Base-by-base conservation (phyloP, 2,113 vertebrate genomes). In the Phycodurus eques region DNA sequence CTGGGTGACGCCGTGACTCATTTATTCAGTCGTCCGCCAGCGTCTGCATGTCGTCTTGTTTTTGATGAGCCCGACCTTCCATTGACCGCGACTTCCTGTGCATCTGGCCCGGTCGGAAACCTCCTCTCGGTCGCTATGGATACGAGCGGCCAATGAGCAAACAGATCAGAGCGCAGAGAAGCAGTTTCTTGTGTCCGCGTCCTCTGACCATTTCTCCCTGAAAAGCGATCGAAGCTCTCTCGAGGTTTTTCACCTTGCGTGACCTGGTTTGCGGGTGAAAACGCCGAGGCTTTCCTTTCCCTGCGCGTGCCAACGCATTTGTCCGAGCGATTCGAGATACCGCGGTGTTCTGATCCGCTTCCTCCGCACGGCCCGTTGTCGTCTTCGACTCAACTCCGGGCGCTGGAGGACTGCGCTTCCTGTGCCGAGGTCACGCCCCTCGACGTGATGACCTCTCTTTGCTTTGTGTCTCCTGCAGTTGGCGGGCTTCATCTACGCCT, bases 401-500 rank as follows among this genome's bases (percentile, higher is more conserved):
- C 3, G 11, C 46, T 47, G 12, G 46, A 47, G 61, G 31, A 8
- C 70, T 71, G 43, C 68, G 59, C 75, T 33, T 78, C 74, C 31
- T 44, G 2, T 57, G 53, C 53, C 51, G 51, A 53, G 51, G 51
- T 20, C 51, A 53, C 19, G 20, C n/a, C 54, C 56, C 57, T 59
- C 27, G 12, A 27, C 22, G 27, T 46, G 65, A 0, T 61, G 39
- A 68, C 13, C 47, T 77, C 67, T 80, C 53, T 74, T 8, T 31
- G 74, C 85, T 76, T 83, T 91, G 70, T 82, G 86, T 88, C 94
- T 95, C 88, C 94, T 95, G 87, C 91, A 99, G 98, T 92, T 99
- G 91, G 93, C 92, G 90, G 98, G 98, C 77, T 98, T 99, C 92
- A 94, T 99, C 94, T 99, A 99, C 78, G 96, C 98, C 92, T 99